These are phyloP conservation scores for Caenorhabditis remanei DNA, from an alignment of 1,140 invertebrate species.

Conservation along the genomic window DNA sequence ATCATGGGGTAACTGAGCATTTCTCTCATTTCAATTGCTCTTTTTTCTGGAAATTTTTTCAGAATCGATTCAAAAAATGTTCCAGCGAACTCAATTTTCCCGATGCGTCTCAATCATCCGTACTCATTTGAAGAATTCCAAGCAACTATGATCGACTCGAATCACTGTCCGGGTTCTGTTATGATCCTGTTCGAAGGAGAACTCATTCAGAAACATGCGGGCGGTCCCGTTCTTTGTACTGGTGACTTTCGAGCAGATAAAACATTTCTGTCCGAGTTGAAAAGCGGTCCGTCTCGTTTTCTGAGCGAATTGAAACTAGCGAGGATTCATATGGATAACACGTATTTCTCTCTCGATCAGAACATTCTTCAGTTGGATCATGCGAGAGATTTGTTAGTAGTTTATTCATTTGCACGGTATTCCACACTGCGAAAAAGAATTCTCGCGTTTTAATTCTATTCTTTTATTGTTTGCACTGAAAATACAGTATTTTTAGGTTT, in stretches of 20 bases:
- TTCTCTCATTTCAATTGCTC: neutral
- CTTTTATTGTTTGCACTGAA: no score
- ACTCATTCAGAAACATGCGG: neutral
- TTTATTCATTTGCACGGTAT: no score
- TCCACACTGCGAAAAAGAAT: no score
- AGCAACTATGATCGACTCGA: neutral
- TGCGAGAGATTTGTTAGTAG: neutral
- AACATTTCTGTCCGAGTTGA: neutral
- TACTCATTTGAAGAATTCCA: neutral
- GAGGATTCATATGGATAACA: conserved; percentile 10
- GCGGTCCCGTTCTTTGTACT: neutral
- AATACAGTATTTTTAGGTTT: no score
- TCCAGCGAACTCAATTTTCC: neutral
- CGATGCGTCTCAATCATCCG: neutral
- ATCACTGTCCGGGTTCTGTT: conserved; percentile 3
- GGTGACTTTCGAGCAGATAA: conserved; percentile 20
- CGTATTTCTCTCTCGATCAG: neutral
- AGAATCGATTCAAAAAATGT: neutral
- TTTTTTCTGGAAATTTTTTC: neutral
- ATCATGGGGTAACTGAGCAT: neutral
- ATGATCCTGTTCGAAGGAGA: conserved; percentile 3
- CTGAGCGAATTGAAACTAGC: neutral
- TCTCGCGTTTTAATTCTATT: no score
- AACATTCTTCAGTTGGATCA: neutral
- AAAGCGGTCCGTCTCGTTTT: neutral